Base-by-base conservation (phyloP, 53 echinoderm and acorn worm genomes). In the Apostichopus leukothele region DNA sequence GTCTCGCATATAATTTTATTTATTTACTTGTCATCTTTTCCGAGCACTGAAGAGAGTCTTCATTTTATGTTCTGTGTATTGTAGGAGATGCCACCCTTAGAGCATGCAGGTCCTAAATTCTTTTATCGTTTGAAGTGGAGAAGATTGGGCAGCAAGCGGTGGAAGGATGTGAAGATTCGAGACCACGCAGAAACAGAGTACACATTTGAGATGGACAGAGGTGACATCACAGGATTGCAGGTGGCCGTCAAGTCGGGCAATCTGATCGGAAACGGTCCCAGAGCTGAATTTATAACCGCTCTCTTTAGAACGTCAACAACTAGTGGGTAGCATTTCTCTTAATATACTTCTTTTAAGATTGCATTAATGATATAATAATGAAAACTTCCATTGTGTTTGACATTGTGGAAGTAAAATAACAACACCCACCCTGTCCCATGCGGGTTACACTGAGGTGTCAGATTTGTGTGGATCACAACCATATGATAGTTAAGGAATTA, bases 101-200 rank as follows among this genome's bases (percentile, higher is more conserved):
- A 90, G 75, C 92, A 92, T 60, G 92, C 90, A 73, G 92, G 78
- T 5, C 92, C 90, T 26, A n/a, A 86, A 51, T 92, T 92, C 67
- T 87, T 87, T 54, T 92, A 92, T 74, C 89, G 25, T n/a, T 75
- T 92, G 25, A 60, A 57, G 19, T 92, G 92, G 92, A 78, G 90
- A 55, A 57, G 52, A 2, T 75, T 92, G 13, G 87, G 83, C 3
- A 60, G 51, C 11, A 74, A 83, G 16, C n/a, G 53, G 16, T 92
- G 92, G 92, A 86, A 63, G 22, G 87, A 88, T 71, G 9, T 6
- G 12, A 87, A 87, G 75, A 87, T 87, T 74, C 53, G 52, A 2
- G 75, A 87, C 55, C 23, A 87, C 21, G 75, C 75, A 11, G 53
- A 50, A 53, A 75, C 75, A 8, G 67, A 90, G 83, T 76, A 83